Conservation (phyloP, 2,113 vertebrate genomes). For the Pollachius pollachius region DNA sequence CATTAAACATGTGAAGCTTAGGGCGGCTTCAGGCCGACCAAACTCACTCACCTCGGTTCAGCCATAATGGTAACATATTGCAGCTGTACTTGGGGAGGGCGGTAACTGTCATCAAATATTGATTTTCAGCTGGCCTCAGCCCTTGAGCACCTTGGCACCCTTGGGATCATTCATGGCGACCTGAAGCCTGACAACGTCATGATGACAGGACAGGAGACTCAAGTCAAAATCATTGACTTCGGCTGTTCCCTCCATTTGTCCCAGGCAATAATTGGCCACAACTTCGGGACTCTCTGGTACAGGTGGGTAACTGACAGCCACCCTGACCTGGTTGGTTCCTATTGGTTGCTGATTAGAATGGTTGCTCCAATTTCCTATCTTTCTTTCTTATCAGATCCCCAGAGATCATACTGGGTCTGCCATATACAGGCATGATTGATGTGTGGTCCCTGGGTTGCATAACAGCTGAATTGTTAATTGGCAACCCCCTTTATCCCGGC, state of each 20-base stretch:
- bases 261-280: rapidly evolving
- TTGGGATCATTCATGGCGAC: conserved; percentile 13
- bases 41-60: too few relatives aligned
- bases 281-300: conserved; percentile 14
- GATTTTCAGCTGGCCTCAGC: conserved; percentile 14
- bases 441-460: conserved; percentile 2
- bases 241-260: not conserved
- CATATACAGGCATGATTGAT: not conserved
- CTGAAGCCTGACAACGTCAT: conserved; percentile 24
- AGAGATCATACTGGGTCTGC: not conserved
- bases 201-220: conserved; percentile 27
- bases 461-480: not conserved
- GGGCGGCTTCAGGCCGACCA: too few relatives aligned
- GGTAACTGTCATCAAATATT: not conserved
- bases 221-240: conserved; percentile 39
- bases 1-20: too few relatives aligned
- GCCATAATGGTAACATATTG: too few relatives aligned
- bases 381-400: not conserved
- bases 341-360: not conserved
- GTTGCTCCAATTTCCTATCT: not conserved
- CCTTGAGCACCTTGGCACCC: not conserved
- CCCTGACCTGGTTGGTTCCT: not conserved
- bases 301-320: conserved; percentile 10
- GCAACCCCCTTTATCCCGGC: not conserved
- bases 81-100: too few relatives aligned